Evolutionary conservation across 2,797 vertebrate genomes (phyloP), one percentile per base, ranked within the genome.

Genomic region (Bothrops alternatus): DNA sequence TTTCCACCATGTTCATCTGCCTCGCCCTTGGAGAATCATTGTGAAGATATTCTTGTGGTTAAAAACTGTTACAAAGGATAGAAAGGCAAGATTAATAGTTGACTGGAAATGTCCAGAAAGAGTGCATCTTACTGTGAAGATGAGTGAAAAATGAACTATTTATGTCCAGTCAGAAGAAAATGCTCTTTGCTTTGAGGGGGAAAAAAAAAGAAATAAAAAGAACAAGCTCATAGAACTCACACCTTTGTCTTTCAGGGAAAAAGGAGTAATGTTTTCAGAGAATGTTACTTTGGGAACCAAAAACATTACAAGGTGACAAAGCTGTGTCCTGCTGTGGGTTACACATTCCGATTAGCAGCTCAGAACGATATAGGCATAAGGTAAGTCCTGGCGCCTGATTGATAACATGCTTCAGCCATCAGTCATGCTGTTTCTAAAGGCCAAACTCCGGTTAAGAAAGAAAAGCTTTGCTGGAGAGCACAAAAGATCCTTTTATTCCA

Each of bases 271-370:
- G 97, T 98, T 95, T 99, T 99, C 97, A 98, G 98, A 98, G 98
- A 99, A 97, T 99, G 98, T 96, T 99, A 98, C 97, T 99, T 98
- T 78, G 99, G 99, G 91, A 99, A 97, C 98, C 99, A 99, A 97
- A 98, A 98, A 97, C 99, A 99, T 97, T 99, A 97, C 98, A 99
- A 99, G 96, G 90, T 99, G 96, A 98, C 98, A 2, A 98, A 99
- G 89, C 98, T 99, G 55, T 99, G 98, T 95, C 99, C 99, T 0
- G 99, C 99, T 82, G 97, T 98, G 93, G 98, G 98, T 58, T 99
- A 99, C 97, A 99, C 99, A 0, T 99, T 99, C 98, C 98, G 99
- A 91, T 97, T 99, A 95, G 99, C 99, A 0, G 99, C 99, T 26
- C 98, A 98, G 96, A 99, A 99, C 18, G 99, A 99, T 96, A 97